phyloP scores from a whole-genome alignment of 2,888 invertebrate genomes.

The Chalcosyrphus nemorum region DNA sequence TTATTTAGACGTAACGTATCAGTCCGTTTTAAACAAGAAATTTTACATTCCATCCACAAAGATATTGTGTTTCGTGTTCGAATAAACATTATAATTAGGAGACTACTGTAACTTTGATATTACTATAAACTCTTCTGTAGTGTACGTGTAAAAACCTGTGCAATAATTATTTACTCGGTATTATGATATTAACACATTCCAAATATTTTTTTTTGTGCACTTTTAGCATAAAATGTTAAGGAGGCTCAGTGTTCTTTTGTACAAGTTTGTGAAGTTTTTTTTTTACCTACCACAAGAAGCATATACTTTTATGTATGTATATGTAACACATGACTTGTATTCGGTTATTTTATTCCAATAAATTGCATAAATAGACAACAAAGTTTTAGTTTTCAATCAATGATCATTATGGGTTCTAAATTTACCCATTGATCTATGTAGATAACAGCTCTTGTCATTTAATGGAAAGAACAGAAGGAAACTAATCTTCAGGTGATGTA shows the following conservation, averaged over 20 bases:
- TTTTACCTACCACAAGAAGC: neutral
- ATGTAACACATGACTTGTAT: constrained; percentile 3
- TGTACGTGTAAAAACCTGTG: constrained; percentile 19
- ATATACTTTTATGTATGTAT: neutral
- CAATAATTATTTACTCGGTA: constrained; percentile 47
- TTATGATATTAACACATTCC: constrained; percentile 20
- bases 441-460: too few species aligned
- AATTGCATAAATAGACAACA: constrained; percentile 4
- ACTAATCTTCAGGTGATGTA: too few species aligned
- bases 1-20: constrained; percentile 35
- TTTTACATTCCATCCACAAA: constrained; percentile 62
- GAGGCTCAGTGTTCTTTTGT: neutral
- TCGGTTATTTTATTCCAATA: constrained; percentile 35
- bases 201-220: neutral
- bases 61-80: constrained; percentile 21
- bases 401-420: too few species aligned
- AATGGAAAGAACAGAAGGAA: too few species aligned
- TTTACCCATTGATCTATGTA: too few species aligned
- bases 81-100: neutral
- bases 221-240: constrained; percentile 40
- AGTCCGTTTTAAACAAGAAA: constrained; percentile 58
- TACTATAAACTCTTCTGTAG: constrained; percentile 2
- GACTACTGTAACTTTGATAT: neutral
- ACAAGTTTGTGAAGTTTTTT: constrained; percentile 2
- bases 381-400: neutral